phyloP scores from a whole-genome alignment of 1,140 invertebrate genomes.

The Chrysomallon squamiferum region DNA sequence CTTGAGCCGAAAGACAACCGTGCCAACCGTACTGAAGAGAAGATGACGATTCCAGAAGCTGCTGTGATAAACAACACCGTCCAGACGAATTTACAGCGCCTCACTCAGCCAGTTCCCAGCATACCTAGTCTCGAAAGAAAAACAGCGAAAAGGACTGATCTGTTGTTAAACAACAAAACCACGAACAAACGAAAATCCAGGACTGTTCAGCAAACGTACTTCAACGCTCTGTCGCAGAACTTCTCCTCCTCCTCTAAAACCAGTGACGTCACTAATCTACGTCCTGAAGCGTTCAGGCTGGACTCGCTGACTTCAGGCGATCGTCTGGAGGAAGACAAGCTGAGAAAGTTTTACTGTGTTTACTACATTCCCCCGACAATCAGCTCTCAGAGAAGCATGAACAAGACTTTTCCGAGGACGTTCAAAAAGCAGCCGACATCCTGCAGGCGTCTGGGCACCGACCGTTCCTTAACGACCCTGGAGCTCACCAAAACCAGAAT shows the following conservation, averaged over 20 bases:
- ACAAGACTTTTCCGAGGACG: background rate
- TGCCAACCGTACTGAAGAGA: background rate
- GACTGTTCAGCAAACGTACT: slow-evolving; percentile 6
- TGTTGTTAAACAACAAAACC: slow-evolving; percentile 29
- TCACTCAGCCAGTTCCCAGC: slow-evolving; percentile 39
- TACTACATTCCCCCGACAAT: slow-evolving; percentile 39
- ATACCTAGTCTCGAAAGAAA: slow-evolving; percentile 47
- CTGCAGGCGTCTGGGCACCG: background rate
- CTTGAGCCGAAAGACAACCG: slow-evolving; percentile 25
- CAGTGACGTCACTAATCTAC: background rate
- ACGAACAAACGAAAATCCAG: slow-evolving; percentile 17
- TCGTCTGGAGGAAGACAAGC: slow-evolving; percentile 35
- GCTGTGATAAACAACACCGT: slow-evolving; percentile 35
- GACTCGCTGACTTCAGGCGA: slow-evolving; percentile 31
- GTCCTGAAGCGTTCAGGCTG: slow-evolving; percentile 22
- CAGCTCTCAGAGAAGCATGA: slow-evolving; percentile 10
- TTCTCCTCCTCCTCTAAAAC: slow-evolving; percentile 12
- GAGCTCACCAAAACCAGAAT: background rate
- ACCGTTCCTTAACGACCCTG: background rate
- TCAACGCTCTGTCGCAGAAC: background rate
- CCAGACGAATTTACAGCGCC: slow-evolving; percentile 38
- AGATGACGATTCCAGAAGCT: background rate
- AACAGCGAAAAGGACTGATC: slow-evolving; percentile 18
- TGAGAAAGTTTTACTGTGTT: slow-evolving; percentile 43
- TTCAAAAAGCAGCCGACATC: background rate